A percentile compares a stretch with the other conserved stretches of the same genome.
Conservation (phyloP, 2,888 invertebrate genomes). For the Mesorhabditis belari region DNA sequence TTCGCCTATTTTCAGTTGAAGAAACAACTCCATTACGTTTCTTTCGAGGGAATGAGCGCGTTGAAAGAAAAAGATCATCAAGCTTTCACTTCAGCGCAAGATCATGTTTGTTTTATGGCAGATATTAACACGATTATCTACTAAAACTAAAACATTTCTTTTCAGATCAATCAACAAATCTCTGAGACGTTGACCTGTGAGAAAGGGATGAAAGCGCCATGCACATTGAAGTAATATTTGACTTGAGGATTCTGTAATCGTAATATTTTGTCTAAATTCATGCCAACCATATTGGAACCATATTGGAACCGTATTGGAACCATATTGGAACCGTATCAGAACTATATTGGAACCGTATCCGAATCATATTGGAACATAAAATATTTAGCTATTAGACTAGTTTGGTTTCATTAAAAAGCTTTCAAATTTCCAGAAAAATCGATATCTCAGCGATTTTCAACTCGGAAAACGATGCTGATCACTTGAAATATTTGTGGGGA, state of each 20-base stretch:
- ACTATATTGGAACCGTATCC: too few species aligned
- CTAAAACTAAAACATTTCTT: neutral
- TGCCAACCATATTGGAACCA: neutral
- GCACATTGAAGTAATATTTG: conserved; percentile 36
- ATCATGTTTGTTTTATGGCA: neutral
- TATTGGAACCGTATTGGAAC: too few species aligned
- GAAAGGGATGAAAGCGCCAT: conserved; percentile 39
- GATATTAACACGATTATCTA: neutral
- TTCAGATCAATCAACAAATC: conserved; percentile 36
- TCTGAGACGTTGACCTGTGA: conserved; percentile 43
- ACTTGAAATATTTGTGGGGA: conserved; percentile 30
- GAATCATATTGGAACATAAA: neutral
- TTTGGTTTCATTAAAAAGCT: neutral
- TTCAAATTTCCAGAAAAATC: conserved; percentile 20
- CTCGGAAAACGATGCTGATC: conserved; percentile 27
- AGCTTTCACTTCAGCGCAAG: neutral
- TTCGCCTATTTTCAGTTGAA: conserved; percentile 18
- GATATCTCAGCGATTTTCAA: conserved; percentile 34
- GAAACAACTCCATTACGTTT: conserved; percentile 38
- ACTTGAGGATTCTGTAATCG: conserved; percentile 4
- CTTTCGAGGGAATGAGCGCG: conserved; percentile 50
- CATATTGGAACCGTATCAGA: too few species aligned
- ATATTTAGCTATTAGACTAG: neutral
- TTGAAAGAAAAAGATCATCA: conserved; percentile 10
- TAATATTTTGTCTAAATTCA: neutral